Percentiles rank a stretch among this genome's conserved stretches.
Evolutionary conservation across 2,888 invertebrate genomes (phyloP).

Genomic region (Acrocyrtus sp.): DNA sequence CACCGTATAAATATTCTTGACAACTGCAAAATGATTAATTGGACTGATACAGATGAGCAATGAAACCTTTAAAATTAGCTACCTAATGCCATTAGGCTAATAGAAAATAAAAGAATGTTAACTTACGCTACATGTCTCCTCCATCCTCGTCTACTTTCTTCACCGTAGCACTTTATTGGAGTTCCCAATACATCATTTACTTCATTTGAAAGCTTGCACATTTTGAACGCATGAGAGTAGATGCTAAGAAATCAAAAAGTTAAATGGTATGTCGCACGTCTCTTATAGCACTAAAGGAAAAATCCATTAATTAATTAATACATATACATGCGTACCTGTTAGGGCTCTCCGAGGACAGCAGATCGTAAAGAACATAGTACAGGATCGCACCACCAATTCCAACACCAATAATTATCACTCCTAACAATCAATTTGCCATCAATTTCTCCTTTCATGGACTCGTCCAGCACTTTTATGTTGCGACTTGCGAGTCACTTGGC

Average conservation of each 20-base stretch:
- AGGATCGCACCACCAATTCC: conserved; percentile 85
- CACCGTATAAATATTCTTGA: conserved; percentile 76
- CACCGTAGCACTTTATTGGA: conserved; percentile 90
- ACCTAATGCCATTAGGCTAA: background rate
- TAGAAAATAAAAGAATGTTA: background rate
- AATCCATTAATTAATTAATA: too few species aligned
- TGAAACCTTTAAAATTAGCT: background rate
- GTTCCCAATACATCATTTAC: conserved; percentile 86
- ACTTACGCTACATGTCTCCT: conserved; percentile 79
- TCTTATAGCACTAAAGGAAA: too few species aligned
- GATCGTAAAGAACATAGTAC: conserved; percentile 84
- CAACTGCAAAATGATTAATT: too few species aligned
- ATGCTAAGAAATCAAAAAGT: too few species aligned
- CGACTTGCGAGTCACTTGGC: too few species aligned
- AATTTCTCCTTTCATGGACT: too few species aligned
- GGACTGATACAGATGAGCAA: background rate
- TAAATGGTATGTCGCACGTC: too few species aligned
- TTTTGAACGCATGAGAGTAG: conserved; percentile 80
- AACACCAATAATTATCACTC: conserved; percentile 82
- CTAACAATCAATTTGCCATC: too few species aligned
- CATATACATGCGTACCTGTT: too few species aligned
- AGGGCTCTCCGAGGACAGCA: conserved; percentile 89
- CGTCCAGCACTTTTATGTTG: too few species aligned
- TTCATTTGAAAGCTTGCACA: conserved; percentile 79
- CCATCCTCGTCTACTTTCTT: conserved; percentile 84